Evolutionary conservation across 92 coral and sea anemone genomes (phyloP).

Genomic region (Scolanthus callimorphus): DNA sequence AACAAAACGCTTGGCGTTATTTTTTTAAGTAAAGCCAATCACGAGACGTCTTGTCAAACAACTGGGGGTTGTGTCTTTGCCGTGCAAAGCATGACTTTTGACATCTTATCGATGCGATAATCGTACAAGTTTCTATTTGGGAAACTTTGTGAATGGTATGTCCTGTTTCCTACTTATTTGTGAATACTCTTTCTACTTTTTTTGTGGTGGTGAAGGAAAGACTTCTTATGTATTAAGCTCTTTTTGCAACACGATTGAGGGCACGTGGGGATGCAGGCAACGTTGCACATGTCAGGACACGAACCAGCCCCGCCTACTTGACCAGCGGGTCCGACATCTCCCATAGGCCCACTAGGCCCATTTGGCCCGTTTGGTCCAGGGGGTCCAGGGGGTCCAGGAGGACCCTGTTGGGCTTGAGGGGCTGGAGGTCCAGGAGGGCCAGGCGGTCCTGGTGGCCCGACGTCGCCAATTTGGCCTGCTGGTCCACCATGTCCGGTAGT

Average conservation of each 20-base stretch:
- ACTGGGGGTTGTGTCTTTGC: too few species aligned
- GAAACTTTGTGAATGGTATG: too few species aligned
- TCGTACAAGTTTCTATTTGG: too few species aligned
- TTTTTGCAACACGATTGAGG: slow-evolving; percentile 43
- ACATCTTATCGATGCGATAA: too few species aligned
- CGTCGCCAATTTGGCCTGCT: slow-evolving; percentile 76
- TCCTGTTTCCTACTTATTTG: too few species aligned
- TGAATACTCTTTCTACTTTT: too few species aligned
- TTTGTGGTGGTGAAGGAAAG: slow-evolving; percentile 2
- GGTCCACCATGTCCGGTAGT: slow-evolving; percentile 72
- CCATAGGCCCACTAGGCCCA: slow-evolving; percentile 87
- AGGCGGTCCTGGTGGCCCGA: slow-evolving; percentile 89
- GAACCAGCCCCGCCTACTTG: slow-evolving; percentile 47
- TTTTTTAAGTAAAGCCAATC: too few species aligned
- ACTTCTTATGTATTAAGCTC: slow-evolving; percentile 36
- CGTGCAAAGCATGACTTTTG: too few species aligned
- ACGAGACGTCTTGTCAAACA: too few species aligned
- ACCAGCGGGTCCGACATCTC: slow-evolving; percentile 74
- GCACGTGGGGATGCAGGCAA: slow-evolving; percentile 36
- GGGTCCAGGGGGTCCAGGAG: slow-evolving; percentile 87
- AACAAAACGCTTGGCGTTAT: too few species aligned
- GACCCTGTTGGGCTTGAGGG: slow-evolving; percentile 80
- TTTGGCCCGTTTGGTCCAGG: slow-evolving; percentile 79
- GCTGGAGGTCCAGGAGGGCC: slow-evolving; percentile 87
- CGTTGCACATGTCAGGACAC: slow-evolving; percentile 49